These are phyloP conservation scores for Otolemur garnettii DNA, from an alignment of 2,113 vertebrate genomes.

Conservation along the genomic window DNA sequence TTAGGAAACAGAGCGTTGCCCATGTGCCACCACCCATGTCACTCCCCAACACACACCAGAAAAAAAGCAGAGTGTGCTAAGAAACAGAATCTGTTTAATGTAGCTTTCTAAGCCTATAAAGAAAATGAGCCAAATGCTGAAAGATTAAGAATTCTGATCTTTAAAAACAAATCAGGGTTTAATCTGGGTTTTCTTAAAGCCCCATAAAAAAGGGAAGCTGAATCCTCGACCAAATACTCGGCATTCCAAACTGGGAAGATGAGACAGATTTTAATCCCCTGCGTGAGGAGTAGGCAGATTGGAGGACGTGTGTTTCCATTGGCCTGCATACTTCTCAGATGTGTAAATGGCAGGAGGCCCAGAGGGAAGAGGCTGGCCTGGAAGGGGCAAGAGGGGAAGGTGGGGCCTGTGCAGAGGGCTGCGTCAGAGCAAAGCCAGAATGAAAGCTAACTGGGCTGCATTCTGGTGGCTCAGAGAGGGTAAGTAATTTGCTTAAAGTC, in stretches of 20 bases:
- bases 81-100: slow-evolving; percentile 68
- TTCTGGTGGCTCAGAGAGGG: background rate
- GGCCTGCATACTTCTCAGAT: slow-evolving; percentile 62
- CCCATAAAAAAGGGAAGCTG: slow-evolving; percentile 75
- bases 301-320: slow-evolving; percentile 26
- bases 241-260: slow-evolving; percentile 78
- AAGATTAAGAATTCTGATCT: slow-evolving; percentile 79
- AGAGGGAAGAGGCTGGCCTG: background rate
- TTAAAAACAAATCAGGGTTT: slow-evolving; percentile 82
- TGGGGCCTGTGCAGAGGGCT: background rate
- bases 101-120: slow-evolving; percentile 62
- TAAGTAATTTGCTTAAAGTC: background rate
- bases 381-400: background rate
- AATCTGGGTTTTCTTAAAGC: slow-evolving; percentile 79
- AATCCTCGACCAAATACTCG: slow-evolving; percentile 77
- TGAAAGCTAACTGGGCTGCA: background rate
- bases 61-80: slow-evolving; percentile 31
- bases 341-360: slow-evolving; percentile 65
- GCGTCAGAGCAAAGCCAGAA: background rate
- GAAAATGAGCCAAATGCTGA: slow-evolving; percentile 70
- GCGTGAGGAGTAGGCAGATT: slow-evolving; percentile 42
- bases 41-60: background rate
- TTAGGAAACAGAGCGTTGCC: background rate
- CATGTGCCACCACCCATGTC: accelerated
- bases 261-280: slow-evolving; percentile 74